Evolutionary conservation across 1,140 invertebrate genomes (phyloP).

Genomic region (Panagrolaimus sp.): DNA sequence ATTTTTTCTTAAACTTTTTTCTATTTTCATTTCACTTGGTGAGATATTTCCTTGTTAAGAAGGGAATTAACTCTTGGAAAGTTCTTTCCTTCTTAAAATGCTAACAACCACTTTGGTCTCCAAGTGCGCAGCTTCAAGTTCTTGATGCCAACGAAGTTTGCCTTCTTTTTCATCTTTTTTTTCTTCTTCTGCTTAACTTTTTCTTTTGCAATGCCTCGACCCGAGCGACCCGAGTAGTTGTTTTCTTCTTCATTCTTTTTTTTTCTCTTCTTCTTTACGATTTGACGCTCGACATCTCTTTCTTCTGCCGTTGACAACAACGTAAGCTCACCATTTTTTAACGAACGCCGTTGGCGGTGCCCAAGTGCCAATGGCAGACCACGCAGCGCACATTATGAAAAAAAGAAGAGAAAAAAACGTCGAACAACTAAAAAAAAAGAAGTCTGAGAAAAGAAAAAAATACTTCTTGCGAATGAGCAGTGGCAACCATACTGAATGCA

Average conservation of each 20-base stretch:
- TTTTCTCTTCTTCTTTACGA: slow-evolving; percentile 2
- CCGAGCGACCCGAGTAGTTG: slow-evolving; percentile 1
- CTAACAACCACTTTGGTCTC: slow-evolving; percentile 15
- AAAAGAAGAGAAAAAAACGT: slow-evolving; percentile 12
- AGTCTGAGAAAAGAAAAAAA: neutral
- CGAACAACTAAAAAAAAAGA: neutral
- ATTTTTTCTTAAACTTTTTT: too few relatives aligned
- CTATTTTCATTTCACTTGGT: too few relatives aligned
- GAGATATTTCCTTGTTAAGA: too few relatives aligned
- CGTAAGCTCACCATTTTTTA: neutral
- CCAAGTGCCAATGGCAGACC: neutral
- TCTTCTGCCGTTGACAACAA: neutral
- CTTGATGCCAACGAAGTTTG: neutral
- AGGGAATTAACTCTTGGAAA: too few relatives aligned
- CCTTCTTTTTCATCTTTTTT: neutral
- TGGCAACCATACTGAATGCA: slow-evolving; percentile 17
- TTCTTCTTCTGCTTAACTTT: slow-evolving; percentile 4
- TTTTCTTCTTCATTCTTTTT: too few relatives aligned
- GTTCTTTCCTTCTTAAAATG: neutral
- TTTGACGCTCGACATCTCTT: slow-evolving; percentile 5
- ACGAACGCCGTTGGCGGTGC: slow-evolving; percentile 16
- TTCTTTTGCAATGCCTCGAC: neutral
- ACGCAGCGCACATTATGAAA: slow-evolving; percentile 10
- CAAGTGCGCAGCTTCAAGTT: slow-evolving; percentile 7
- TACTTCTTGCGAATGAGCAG: neutral